Evolutionary conservation across 2,113 vertebrate species (phyloP).

Genomic region (Microcebus murinus): DNA sequence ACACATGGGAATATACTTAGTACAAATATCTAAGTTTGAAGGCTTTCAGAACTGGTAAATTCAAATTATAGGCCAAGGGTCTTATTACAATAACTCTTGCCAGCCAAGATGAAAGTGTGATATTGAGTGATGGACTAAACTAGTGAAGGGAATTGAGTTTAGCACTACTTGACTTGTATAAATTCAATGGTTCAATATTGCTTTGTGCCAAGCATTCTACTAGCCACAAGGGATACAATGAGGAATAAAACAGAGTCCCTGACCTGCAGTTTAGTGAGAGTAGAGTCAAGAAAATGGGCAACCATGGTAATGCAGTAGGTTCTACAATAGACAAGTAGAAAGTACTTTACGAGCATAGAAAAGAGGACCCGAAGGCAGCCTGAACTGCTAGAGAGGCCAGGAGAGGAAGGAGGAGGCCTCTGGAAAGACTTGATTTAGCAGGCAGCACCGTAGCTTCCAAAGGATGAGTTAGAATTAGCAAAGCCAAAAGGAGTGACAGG

Average conservation of each 20-base stretch:
- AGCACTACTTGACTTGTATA: background rate
- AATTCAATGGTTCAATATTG: background rate
- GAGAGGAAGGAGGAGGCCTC: background rate
- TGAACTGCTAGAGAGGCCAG: background rate
- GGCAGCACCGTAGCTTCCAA: background rate
- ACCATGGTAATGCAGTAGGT: background rate
- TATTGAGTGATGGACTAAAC: background rate
- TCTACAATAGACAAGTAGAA: background rate
- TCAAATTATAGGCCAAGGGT: background rate
- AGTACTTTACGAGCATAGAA: background rate
- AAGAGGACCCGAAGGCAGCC: background rate
- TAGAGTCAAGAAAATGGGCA: background rate
- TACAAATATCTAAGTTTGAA: background rate
- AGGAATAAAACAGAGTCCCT: background rate
- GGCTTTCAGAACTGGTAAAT: background rate
- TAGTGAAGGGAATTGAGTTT: background rate
- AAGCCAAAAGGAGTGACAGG: background rate
- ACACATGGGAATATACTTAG: background rate
- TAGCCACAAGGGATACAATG: background rate
- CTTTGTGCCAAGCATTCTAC: background rate
- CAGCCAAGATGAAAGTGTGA: background rate
- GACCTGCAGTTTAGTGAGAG: background rate
- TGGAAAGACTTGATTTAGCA: background rate
- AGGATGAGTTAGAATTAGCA: background rate
- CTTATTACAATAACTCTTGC: background rate